A percentile compares a stretch with the other conserved stretches of the same genome.
phyloP scores from a whole-genome alignment of 2,113 vertebrate genomes.

The Microtus oregoni region DNA sequence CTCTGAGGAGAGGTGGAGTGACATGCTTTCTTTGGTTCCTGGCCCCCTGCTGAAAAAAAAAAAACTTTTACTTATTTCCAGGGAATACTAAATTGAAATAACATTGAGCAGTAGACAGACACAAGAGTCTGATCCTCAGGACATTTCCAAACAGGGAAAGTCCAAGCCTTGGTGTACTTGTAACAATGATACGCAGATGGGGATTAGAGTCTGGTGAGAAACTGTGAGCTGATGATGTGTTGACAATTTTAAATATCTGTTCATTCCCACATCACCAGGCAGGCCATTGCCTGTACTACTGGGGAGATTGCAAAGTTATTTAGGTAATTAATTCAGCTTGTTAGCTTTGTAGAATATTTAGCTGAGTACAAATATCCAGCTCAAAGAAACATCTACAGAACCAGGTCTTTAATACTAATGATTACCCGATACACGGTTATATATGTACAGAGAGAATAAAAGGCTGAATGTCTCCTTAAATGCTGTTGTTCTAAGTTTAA shows the following conservation, averaged over 20 bases:
- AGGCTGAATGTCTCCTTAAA: neutral
- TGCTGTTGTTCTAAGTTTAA: neutral
- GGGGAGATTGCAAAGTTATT: neutral
- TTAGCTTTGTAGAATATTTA: neutral
- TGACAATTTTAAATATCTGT: neutral
- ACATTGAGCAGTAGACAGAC: neutral
- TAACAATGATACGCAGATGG: neutral
- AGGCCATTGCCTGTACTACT: neutral
- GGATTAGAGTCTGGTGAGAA: neutral
- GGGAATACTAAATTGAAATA: conserved; percentile 12
- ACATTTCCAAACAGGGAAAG: neutral
- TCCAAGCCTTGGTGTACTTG: neutral
- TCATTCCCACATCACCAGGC: neutral
- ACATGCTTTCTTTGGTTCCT: neutral
- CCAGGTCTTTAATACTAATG: neutral
- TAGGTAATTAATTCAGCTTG: neutral
- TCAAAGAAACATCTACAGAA: neutral
- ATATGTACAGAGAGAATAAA: neutral
- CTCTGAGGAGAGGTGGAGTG: neutral
- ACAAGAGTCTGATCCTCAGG: neutral
- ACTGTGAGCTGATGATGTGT: neutral
- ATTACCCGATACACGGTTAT: neutral
- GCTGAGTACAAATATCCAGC: neutral
- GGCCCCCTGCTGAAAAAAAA: neutral
- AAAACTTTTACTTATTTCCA: neutral